Evolutionary conservation across 2,797 vertebrate genomes (phyloP), one percentile per base, ranked within the genome.

Genomic region (Poeciliopsis presidionis): DNA sequence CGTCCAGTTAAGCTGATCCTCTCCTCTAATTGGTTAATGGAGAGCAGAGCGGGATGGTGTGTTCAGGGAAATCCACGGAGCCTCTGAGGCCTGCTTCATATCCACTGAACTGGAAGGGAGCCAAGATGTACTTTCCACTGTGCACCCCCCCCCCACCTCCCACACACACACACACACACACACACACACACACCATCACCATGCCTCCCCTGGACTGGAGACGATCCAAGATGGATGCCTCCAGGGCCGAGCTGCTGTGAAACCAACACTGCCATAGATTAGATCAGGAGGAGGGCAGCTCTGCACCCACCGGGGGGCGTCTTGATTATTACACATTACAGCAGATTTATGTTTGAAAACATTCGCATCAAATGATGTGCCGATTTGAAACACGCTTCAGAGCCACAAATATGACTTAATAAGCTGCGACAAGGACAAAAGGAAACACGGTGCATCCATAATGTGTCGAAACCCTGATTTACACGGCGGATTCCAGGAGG

Each of bases 1-100:
- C 84, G 88, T 93, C 90, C 92, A 91, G 89, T 94, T 91, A 90
- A 87, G 88, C 92, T 85, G 87, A 90, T 87, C 80, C 86, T 51
- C 75, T 79, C 76, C 81, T 85, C 76, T 90, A 90, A 93, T 91
- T 92, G 91, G 91, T 88, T 92, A 92, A 93, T 92, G 81, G 88
- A 88, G 79, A 91, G 85, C 85, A 86, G 76, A 84, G 79, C 73
- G 81, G 74, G 84, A 77, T 80, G 87, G 63, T 67, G 86, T 74
- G 82, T 83, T 82, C 84, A 89, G 84, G 90, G 90, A 78, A 88
- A 88, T 92, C 91, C 93, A 85, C 65, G 78, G 86, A 86, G 89
- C 79, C 84, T 89, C 63, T 53, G 76, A 92, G 90, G 85, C 83
- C 83, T 87, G 90, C 87, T 93, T 90, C 89, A 86, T 90, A 90